Evolutionary conservation across 2,888 invertebrate genomes (phyloP).

Genomic region (Ditula angustiorana): DNA sequence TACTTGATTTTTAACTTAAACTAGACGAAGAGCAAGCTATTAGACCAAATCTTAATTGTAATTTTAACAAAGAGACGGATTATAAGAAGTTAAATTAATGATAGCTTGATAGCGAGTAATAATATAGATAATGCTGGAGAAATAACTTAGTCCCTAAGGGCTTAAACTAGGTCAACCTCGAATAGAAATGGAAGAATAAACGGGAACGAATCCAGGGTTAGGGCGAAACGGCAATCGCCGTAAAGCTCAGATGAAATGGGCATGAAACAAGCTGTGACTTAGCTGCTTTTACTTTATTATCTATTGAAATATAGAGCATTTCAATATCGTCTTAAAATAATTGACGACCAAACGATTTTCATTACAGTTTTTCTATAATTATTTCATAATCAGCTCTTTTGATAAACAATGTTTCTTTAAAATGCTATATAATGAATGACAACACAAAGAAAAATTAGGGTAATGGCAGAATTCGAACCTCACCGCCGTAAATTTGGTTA

Average conservation of each 20-base stretch:
- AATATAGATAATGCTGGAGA: conserved; percentile 29
- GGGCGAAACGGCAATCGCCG: conserved; percentile 51
- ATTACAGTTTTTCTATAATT: too few relatives aligned
- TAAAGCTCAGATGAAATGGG: conserved; percentile 52
- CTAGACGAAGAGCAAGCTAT: not conserved
- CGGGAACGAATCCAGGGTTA: conserved; percentile 57
- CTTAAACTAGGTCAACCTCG: conserved; percentile 63
- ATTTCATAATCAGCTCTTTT: too few relatives aligned
- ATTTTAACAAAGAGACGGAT: not conserved
- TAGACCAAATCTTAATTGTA: conserved; percentile 1
- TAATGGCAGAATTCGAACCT: too few relatives aligned
- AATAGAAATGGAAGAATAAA: conserved; percentile 61
- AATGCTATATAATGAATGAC: too few relatives aligned
- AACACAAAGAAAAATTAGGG: too few relatives aligned
- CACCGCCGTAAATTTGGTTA: not conserved
- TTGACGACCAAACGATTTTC: too few relatives aligned
- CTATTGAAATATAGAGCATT: not conserved
- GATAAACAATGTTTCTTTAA: too few relatives aligned
- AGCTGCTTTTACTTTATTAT: not conserved
- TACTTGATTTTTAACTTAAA: not conserved
- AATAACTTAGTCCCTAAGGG: conserved; percentile 40
- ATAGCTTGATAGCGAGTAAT: conserved; percentile 24
- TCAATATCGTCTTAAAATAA: not conserved
- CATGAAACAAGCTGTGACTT: conserved; percentile 33
- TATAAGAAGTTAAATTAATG: conserved; percentile 10